Evolutionary conservation across 2,888 invertebrate species (phyloP), one percentile per base, ranked within the genome.

Genomic region (Orthonevra nobilis): DNA sequence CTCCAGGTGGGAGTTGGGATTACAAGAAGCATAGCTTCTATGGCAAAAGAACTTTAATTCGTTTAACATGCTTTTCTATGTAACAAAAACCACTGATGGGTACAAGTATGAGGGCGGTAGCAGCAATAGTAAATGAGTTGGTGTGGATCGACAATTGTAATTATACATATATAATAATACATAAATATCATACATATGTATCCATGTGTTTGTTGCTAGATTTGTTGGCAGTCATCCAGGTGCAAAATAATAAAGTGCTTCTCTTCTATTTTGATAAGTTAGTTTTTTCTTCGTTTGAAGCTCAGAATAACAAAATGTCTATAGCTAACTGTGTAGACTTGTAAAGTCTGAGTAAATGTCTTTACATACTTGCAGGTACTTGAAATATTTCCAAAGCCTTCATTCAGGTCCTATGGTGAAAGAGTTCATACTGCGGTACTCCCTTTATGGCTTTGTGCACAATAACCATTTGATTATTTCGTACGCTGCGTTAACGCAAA

Each of bases 1-100:
- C 17, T 26, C 42, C 64, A 66, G 60, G 72, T 72, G 64, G 77
- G 52, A 64, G 52, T 63, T 42, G 17, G 40, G 64, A 50, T 46
- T 40, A n/a, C n/a, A n/a, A n/a, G 61, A 15, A 75, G 48, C 52
- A 52, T 64, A 64, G 42, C 46, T 46, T 54, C 40, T 77, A 58
- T 50, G 38, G 61, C 42, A 63, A 77, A 69, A 58, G 63, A 58
- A 63, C 48, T 58, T 56, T 36, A 58, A 50, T 64, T 69, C 69
- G 63, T 77, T 70, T 58, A 77, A 58, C 44, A 60, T 64, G 64
- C 26, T 77, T 75, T 48, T 48, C 61, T 54, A 52, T 74, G 68
- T 68, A 68, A 74, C 68, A 66, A 54, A 46, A 52, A 46, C 38
- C 19, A 52, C 26, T 58, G 50, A 14, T 69, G 14, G 26, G 58